Percentiles rank a stretch among this genome's conserved stretches.
Evolutionary conservation across 1,140 invertebrate species (phyloP).

Genomic region (Drosophila punjabiensis): DNA sequence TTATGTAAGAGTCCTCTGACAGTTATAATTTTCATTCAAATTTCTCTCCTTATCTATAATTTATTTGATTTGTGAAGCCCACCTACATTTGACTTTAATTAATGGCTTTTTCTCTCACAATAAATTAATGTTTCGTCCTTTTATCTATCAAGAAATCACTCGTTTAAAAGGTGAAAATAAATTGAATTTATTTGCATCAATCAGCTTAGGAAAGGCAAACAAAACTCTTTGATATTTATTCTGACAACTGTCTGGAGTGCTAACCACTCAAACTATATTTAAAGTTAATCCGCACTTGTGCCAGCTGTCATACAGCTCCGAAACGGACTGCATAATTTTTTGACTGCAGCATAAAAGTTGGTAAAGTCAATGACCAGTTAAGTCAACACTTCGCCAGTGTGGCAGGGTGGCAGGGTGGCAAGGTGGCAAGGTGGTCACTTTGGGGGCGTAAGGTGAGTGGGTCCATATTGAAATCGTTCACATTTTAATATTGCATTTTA

Average conservation of each 20-base stretch:
- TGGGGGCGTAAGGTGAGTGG: not conserved
- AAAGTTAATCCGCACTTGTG: slow-evolving; percentile 21
- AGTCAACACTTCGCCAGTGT: slow-evolving; percentile 64
- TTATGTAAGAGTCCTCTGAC: not conserved
- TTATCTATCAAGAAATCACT: not conserved
- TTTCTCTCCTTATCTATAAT: not conserved
- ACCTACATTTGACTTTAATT: slow-evolving; percentile 1
- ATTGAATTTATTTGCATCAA: slow-evolving; percentile 8
- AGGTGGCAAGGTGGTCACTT: slow-evolving; percentile 1
- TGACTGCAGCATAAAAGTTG: slow-evolving; percentile 77
- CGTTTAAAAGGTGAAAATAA: slow-evolving; percentile 2
- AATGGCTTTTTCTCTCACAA: not conserved
- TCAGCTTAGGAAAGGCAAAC: not conserved
- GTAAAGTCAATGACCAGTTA: slow-evolving; percentile 81
- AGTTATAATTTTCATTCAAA: not conserved
- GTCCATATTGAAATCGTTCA: slow-evolving; percentile 42
- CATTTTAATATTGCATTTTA: slow-evolving; percentile 75
- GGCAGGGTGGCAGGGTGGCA: not conserved
- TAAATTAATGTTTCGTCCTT: not conserved
- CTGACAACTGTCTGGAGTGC: slow-evolving; percentile 8
- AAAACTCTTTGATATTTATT: slow-evolving; percentile 10
- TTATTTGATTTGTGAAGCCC: slow-evolving; percentile 1
- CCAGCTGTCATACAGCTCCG: slow-evolving; percentile 32
- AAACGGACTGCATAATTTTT: slow-evolving; percentile 73
- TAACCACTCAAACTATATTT: slow-evolving; percentile 14